Conservation (phyloP, 2,888 invertebrate species). For the Venusia cambrica region DNA sequence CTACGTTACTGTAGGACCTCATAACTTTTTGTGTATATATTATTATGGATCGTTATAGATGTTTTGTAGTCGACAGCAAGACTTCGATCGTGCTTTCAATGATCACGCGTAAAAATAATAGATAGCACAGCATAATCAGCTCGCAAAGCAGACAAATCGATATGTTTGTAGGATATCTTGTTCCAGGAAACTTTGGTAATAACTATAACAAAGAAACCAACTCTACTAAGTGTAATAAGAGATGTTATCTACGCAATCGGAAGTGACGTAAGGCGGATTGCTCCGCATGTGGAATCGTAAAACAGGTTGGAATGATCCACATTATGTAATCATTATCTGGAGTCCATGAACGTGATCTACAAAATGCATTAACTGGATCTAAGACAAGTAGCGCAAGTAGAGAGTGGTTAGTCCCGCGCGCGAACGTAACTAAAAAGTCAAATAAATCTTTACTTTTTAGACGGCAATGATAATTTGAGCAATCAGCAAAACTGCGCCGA, state of each 20-base stretch:
- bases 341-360: conserved; percentile 27
- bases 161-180: conserved; percentile 23
- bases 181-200: conserved; percentile 35
- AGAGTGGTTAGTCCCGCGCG: too few relatives aligned
- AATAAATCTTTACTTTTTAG: too few relatives aligned
- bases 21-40: too few relatives aligned
- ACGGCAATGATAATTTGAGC: too few relatives aligned
- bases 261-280: conserved; percentile 41
- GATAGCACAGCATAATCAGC: conserved; percentile 42
- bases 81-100: too few relatives aligned
- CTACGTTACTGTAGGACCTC: too few relatives aligned
- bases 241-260: conserved; percentile 37
- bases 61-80: too few relatives aligned
- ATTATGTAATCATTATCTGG: conserved; percentile 37
- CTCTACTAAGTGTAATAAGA: conserved; percentile 32
- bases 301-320: conserved; percentile 44
- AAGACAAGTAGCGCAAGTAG: too few relatives aligned
- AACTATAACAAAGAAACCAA: conserved; percentile 38
- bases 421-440: too few relatives aligned
- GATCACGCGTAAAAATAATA: conserved; percentile 11
- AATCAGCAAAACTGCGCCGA: too few relatives aligned
- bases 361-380: conserved; percentile 39
- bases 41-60: too few relatives aligned
- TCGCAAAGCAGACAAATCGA: conserved; percentile 44
- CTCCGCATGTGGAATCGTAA: conserved; percentile 36